Conservation (phyloP, 30 jellyfish, hydroid and myxozoan species). For the Catostylus mosaicus region DNA sequence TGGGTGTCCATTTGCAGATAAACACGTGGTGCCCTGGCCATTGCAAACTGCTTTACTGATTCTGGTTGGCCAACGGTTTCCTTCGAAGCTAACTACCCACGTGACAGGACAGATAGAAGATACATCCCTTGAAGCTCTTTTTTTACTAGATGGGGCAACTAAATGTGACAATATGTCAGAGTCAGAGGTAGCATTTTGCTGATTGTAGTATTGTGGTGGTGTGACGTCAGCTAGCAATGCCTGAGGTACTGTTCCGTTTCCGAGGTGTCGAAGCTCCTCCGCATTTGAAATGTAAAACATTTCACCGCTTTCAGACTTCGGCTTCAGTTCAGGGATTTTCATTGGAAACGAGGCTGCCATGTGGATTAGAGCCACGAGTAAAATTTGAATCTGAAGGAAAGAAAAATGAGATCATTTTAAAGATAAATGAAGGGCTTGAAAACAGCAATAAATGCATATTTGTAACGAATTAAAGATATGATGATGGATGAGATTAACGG, state of each 20-base stretch:
- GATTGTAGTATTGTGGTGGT: slow-evolving; percentile 61
- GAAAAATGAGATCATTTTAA: background rate
- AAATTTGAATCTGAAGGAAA: slow-evolving; percentile 20
- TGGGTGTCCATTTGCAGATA: slow-evolving; percentile 35
- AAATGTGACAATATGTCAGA: slow-evolving; percentile 33
- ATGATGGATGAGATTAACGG: too few species aligned
- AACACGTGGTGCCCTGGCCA: slow-evolving; percentile 61
- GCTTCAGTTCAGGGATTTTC: slow-evolving; percentile 22
- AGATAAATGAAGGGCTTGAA: background rate
- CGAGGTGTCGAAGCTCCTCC: slow-evolving; percentile 27
- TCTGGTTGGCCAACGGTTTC: slow-evolving; percentile 48
- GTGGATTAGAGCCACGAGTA: slow-evolving; percentile 9
- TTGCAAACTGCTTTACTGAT: slow-evolving; percentile 43
- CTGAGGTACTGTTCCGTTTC: slow-evolving; percentile 47
- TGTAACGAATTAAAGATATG: too few species aligned
- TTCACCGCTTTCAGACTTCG: slow-evolving; percentile 15
- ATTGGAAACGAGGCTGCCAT: slow-evolving; percentile 59
- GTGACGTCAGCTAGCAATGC: slow-evolving; percentile 37
- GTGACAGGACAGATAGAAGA: slow-evolving; percentile 57
- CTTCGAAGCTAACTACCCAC: slow-evolving; percentile 37
- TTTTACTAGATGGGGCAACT: background rate
- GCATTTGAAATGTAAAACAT: slow-evolving; percentile 34
- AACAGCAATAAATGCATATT: too few species aligned
- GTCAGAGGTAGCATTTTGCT: background rate
- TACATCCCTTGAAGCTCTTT: slow-evolving; percentile 21